Conservation (phyloP, 2,797 vertebrate species). For the Monodelphis domestica region DNA sequence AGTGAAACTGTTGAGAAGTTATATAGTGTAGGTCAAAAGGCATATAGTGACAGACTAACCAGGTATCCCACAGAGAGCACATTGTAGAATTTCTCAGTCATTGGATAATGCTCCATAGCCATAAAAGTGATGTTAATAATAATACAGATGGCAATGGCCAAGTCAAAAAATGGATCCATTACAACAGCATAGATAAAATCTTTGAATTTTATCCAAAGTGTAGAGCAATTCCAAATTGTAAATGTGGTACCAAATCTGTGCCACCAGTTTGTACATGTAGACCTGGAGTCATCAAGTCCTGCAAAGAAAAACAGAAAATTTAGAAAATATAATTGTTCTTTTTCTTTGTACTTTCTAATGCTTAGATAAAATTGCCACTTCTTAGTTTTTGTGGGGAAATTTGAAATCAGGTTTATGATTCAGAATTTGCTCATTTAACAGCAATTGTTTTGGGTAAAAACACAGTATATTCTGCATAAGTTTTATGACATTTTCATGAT, state of each 20-base stretch:
- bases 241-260: conserved; percentile 86
- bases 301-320: conserved; percentile 61
- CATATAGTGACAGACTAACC: conserved; percentile 82
- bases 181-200: conserved; percentile 84
- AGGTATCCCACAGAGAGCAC: conserved; percentile 85
- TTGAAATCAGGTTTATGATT: not conserved
- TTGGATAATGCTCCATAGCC: conserved; percentile 90
- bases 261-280: conserved; percentile 89
- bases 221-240: conserved; percentile 92
- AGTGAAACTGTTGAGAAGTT: not conserved
- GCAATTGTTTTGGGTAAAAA: conserved; percentile 7
- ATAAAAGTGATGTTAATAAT: conserved; percentile 91
- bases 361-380: not conserved
- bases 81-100: not conserved
- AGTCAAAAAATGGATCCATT: conserved; percentile 91
- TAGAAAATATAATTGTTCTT: not conserved
- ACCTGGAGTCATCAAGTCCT: conserved; percentile 89
- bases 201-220: conserved; percentile 89
- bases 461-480: not conserved
- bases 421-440: conserved; percentile 12
- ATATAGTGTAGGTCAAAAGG: conserved; percentile 43
- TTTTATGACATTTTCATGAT: conserved; percentile 8
- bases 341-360: not conserved
- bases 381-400: not conserved
- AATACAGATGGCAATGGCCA: conserved; percentile 90